Percentiles rank a stretch among this genome's conserved stretches.
Evolutionary conservation across 2,888 invertebrate species (phyloP).

Genomic region (Cataglyphis altisquamis): DNA sequence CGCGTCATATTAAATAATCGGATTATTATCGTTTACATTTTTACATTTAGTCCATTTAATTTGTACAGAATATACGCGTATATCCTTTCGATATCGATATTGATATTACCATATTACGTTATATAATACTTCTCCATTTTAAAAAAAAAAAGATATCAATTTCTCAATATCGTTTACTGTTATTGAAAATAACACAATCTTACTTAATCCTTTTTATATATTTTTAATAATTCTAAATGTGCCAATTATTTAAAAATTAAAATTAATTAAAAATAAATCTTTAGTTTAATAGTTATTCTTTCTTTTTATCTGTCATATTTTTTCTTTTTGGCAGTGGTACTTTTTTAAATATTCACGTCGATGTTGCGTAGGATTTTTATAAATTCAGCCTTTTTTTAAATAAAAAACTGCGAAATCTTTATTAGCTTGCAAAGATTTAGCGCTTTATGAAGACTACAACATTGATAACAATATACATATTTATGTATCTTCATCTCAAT

Average conservation of each 20-base stretch:
- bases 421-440: neutral
- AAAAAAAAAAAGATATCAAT: neutral
- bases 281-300: neutral
- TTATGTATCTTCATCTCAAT: neutral
- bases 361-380: too few species aligned
- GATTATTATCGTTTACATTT: constrained; percentile 21
- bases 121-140: neutral
- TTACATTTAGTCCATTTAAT: constrained; percentile 24
- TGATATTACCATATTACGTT: neutral
- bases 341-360: neutral
- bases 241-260: neutral
- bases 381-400: neutral
- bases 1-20: constrained; percentile 21
- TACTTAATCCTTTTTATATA: neutral
- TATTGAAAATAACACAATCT: neutral
- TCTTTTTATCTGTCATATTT: neutral
- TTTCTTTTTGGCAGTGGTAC: neutral
- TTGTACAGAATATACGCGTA: neutral
- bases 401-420: too few species aligned
- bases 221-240: neutral
- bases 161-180: neutral
- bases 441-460: neutral
- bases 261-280: neutral
- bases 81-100: constrained; percentile 19
- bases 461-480: neutral